These are phyloP conservation scores for Pachliopta kotzebuea DNA, from an alignment of 2,888 invertebrate species.

Conservation along the genomic window DNA sequence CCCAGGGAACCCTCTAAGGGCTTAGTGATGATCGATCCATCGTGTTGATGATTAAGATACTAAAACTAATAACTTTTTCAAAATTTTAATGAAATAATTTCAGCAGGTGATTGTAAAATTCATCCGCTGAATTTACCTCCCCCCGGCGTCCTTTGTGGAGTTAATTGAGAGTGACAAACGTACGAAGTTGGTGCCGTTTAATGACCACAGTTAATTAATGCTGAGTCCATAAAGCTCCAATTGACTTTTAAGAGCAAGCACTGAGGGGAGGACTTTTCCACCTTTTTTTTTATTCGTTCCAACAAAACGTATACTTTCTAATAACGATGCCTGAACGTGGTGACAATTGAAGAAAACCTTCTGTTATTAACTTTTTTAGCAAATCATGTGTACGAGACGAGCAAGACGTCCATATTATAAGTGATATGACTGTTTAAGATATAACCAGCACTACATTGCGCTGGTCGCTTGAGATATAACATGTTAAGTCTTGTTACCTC, in stretches of 20 bases:
- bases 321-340: too few relatives aligned
- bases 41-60: too few relatives aligned
- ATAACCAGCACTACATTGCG: too few relatives aligned
- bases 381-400: too few relatives aligned
- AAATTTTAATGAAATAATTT: slow-evolving; percentile 8
- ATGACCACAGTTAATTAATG: slow-evolving; percentile 50
- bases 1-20: too few relatives aligned
- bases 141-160: slow-evolving; percentile 34
- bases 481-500: too few relatives aligned
- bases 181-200: slow-evolving; percentile 41
- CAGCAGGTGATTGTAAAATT: slow-evolving; percentile 13
- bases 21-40: too few relatives aligned
- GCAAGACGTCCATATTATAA: too few relatives aligned
- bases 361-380: too few relatives aligned
- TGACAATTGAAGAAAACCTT: too few relatives aligned
- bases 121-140: slow-evolving; percentile 41
- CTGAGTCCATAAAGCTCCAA: slow-evolving; percentile 32
- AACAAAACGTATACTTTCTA: neutral
- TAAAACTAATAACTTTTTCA: neutral
- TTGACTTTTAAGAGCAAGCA: slow-evolving; percentile 12
- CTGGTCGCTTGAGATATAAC: too few relatives aligned
- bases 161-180: slow-evolving; percentile 58
- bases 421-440: too few relatives aligned
- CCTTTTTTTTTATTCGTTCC: neutral
- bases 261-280: neutral